Base-by-base conservation (phyloP, 2,797 vertebrate genomes). In the Enteromius treurensis region DNA sequence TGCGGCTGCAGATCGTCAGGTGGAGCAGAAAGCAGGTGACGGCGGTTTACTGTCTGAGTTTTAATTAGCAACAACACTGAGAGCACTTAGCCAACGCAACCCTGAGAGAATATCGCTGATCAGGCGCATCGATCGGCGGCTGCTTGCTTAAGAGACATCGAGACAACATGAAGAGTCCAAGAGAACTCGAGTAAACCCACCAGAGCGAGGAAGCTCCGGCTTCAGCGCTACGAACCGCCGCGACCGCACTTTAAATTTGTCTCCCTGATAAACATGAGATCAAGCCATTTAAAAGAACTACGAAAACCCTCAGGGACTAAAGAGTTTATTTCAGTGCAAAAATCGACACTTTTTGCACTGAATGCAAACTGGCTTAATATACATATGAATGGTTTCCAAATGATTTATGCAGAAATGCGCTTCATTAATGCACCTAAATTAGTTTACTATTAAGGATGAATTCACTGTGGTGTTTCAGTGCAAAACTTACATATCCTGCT, bases 31-130 rank as follows among this genome's bases (percentile, higher is more conserved):
- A 77, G 80, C 69, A 77, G 74, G 77, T 85, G 65, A 55, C 13
- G 21, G 13, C 4, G 70, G 51, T 42, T 82, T 79, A 80, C 51
- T 8, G 47, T 79, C 37, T 26, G 29, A 70, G 67, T 82, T 88
- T 90, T 89, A 89, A 89, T 91, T 89, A 91, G 67, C 45, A 85
- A 81, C 80, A 88, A 88, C 83, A 84, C 81, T 79, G 60, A 86
- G 69, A 88, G 83, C 86, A 88, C 86, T 91, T 86, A 89, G 73
- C 82, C 40, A 62, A 85, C 67, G 71, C 53, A 79, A 85, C 84
- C 84, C 82, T 69, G 64, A 71, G 87, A 86, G 88, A 88, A 84
- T 89, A 85, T 85, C 73, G 64, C 86, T 86, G 90, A 90, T 87
- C 90, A 82, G 84, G 68, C 64, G 51, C 76, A 90, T 90, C 81